Conservation (phyloP, 1,140 invertebrate genomes). For the Adelges cooleyi region DNA sequence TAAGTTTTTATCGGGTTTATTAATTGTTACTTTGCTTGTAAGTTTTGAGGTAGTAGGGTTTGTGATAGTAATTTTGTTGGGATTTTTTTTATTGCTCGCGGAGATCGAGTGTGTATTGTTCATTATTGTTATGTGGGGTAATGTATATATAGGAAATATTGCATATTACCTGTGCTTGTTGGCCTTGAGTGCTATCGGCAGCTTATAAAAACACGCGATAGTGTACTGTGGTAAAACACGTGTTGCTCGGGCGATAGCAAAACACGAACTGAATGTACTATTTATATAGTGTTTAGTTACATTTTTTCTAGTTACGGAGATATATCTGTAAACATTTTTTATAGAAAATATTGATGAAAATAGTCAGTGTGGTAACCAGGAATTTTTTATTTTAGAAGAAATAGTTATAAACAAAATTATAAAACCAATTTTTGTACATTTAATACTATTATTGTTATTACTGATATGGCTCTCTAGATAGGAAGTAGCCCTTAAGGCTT, state of each 20-base stretch:
- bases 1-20: background rate
- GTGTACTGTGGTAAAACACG: background rate
- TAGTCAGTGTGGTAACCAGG: too few relatives aligned
- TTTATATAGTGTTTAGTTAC: background rate
- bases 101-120: background rate
- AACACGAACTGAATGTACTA: background rate
- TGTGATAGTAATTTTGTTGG: background rate
- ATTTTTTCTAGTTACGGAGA: too few relatives aligned
- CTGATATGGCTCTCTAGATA: too few relatives aligned
- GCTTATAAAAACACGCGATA: background rate
- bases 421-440: too few relatives aligned
- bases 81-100: background rate
- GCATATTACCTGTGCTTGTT: background rate
- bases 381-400: too few relatives aligned
- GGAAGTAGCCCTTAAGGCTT: too few relatives aligned
- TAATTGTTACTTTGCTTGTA: background rate
- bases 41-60: background rate
- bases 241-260: background rate
- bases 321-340: too few relatives aligned
- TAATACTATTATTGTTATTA: too few relatives aligned
- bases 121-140: background rate
- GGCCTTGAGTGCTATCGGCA: background rate
- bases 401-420: too few relatives aligned
- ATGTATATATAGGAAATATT: background rate
- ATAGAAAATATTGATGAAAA: too few relatives aligned